Evolutionary conservation across 2,888 invertebrate genomes (phyloP).

Genomic region (Ryuthela nishihirai): DNA sequence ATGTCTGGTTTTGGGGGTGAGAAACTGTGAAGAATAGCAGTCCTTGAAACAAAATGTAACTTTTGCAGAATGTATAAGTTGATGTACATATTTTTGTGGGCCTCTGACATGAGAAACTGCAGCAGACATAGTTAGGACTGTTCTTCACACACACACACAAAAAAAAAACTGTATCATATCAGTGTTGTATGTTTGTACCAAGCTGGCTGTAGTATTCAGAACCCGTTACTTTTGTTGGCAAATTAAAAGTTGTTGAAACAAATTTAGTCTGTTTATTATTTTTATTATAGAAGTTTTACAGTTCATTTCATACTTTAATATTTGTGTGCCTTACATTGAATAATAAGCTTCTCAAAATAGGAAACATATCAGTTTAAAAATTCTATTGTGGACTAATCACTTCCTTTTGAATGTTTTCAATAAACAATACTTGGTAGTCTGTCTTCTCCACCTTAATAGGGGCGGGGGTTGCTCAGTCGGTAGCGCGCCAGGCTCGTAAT

Average conservation of each 20-base stretch:
- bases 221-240: constrained; percentile 40
- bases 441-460: no score
- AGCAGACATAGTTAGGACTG: constrained; percentile 2
- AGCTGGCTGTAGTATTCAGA: constrained; percentile 40
- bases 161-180: constrained; percentile 35
- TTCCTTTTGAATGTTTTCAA: no score
- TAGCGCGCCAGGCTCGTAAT: no score
- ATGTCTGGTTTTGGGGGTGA: constrained; percentile 26
- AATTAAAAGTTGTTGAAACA: constrained; percentile 30
- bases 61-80: constrained; percentile 32
- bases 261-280: not conserved
- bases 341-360: no score
- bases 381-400: no score
- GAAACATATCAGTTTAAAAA: no score
- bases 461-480: no score
- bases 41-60: constrained; percentile 16
- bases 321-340: no score
- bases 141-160: constrained; percentile 19
- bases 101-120: constrained; percentile 22
- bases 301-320: no score
- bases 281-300: not conserved
- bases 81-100: constrained; percentile 28
- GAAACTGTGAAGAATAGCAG: constrained; percentile 20
- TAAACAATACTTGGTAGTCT: no score
- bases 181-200: constrained; percentile 39